A percentile compares a stretch with the other conserved stretches of the same genome.
Conservation (phyloP, 2,113 vertebrate genomes). For the Cygnus buccinator region DNA sequence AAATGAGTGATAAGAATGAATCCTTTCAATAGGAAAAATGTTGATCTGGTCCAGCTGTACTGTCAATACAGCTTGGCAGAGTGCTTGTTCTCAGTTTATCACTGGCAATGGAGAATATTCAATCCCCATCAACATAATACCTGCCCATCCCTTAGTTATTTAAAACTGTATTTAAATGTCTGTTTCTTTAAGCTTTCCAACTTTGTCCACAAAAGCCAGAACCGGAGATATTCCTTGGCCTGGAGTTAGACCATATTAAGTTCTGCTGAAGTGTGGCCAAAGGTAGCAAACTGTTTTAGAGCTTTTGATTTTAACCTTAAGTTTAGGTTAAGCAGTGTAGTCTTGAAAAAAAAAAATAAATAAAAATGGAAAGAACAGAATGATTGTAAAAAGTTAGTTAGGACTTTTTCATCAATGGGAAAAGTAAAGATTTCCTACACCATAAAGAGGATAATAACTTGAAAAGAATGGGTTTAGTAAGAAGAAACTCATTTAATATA, state of each 20-base stretch:
- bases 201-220: neutral
- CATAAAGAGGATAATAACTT: neutral
- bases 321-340: neutral
- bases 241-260: neutral
- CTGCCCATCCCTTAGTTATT: neutral
- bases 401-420: neutral
- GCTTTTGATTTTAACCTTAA: neutral
- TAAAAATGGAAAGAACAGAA: neutral
- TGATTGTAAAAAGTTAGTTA: neutral
- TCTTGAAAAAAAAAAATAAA: neutral
- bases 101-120: neutral
- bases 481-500: neutral
- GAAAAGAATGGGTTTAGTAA: neutral
- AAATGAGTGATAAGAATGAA: neutral
- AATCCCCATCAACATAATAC: neutral
- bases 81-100: neutral
- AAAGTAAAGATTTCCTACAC: neutral
- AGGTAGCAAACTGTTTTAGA: neutral
- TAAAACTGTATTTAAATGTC: neutral
- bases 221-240: neutral
- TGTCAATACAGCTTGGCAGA: neutral
- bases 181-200: neutral
- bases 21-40: neutral
- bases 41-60: neutral
- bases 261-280: neutral